Evolutionary conservation across 92 coral and sea anemone species (phyloP).

Genomic region (Zoanthus solanderi): DNA sequence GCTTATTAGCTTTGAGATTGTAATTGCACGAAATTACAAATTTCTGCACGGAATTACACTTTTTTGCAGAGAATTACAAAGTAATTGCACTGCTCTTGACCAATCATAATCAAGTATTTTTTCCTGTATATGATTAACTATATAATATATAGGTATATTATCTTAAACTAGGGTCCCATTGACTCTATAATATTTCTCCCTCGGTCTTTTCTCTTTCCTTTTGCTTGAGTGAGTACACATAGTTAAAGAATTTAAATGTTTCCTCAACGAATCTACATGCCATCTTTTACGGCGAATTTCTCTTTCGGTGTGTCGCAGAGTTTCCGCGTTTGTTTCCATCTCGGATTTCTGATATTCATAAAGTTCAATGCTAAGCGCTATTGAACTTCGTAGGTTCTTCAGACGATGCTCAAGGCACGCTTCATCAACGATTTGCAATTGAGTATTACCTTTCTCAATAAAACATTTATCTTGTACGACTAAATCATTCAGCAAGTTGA

Average conservation of each 20-base stretch:
- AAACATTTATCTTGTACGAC: constrained; percentile 13
- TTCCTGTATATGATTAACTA: too few relatives aligned
- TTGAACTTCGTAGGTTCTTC: constrained; percentile 59
- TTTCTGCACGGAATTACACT: too few relatives aligned
- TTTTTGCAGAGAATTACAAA: too few relatives aligned
- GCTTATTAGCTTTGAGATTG: too few relatives aligned
- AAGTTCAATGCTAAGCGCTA: constrained; percentile 69
- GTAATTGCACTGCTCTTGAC: too few relatives aligned
- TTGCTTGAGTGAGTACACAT: constrained; percentile 31
- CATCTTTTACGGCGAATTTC: constrained; percentile 79
- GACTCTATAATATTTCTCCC: background rate
- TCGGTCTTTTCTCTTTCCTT: background rate
- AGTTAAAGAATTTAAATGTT: constrained; percentile 61
- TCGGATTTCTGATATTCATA: constrained; percentile 84
- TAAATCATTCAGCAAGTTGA: constrained; percentile 3
- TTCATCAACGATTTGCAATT: background rate
- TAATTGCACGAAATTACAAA: too few relatives aligned
- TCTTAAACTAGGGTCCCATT: constrained; percentile 21
- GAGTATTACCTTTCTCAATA: background rate
- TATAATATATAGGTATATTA: too few relatives aligned
- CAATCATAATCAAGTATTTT: too few relatives aligned
- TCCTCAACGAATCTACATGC: constrained; percentile 80
- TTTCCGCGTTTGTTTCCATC: constrained; percentile 62
- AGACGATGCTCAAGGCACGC: constrained; percentile 28
- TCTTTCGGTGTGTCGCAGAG: constrained; percentile 68